Percentiles rank a stretch among this genome's conserved stretches.
These are phyloP conservation scores for mouse (Mus musculus) DNA, from an alignment of 2,113 vertebrate species.

Conservation along the genomic window GRCm39 chr17:78545001-78545500, in stretches of 20 bases:
- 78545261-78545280: slow-evolving; percentile 93
- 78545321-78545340: slow-evolving; percentile 92
- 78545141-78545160: slow-evolving; percentile 73
- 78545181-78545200: slow-evolving; percentile 94
- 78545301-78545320: slow-evolving; percentile 91
- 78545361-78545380: slow-evolving; percentile 21
- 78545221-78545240: slow-evolving; percentile 96
- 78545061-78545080: neutral
- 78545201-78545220: slow-evolving; percentile 95
- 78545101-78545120: slow-evolving; percentile 40
- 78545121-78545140: slow-evolving; percentile 55
- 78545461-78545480: neutral
- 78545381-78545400: neutral
- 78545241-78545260: slow-evolving; percentile 94
- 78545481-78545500: neutral
- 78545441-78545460: neutral
- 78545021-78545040: neutral
- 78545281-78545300: slow-evolving; percentile 95
- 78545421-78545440: slow-evolving; percentile 17
- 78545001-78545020: neutral
- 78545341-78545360: slow-evolving; percentile 88
- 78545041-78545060: neutral
- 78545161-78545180: slow-evolving; percentile 93
- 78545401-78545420: neutral
- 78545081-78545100: neutral